Percentiles rank a stretch among this genome's conserved stretches.
Evolutionary conservation across 2,113 vertebrate species (phyloP).

Genomic region (Poeciliopsis occidentalis): DNA sequence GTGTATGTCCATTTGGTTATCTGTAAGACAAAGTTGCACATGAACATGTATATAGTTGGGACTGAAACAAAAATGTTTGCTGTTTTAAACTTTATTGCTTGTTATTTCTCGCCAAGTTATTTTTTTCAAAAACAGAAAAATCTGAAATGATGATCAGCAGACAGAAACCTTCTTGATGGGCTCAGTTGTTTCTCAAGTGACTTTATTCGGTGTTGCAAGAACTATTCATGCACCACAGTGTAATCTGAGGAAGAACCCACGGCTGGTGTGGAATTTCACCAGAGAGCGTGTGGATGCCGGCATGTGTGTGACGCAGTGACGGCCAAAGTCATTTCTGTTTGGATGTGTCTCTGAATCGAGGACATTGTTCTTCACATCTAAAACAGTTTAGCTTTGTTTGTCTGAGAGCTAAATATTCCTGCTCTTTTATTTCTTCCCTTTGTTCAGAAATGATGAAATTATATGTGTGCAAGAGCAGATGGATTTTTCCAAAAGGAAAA

Average conservation of each 20-base stretch:
- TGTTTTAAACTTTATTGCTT: not conserved
- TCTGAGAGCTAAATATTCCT: not conserved
- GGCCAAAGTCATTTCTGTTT: not conserved
- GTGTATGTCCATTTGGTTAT: no score
- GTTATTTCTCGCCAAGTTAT: not conserved
- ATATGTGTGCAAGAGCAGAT: constrained; percentile 1
- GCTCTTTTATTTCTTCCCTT: not conserved
- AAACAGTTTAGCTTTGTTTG: not conserved
- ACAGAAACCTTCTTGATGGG: not conserved
- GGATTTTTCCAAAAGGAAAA: not conserved
- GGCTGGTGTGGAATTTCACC: constrained; percentile 65
- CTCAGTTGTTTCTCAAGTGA: constrained; percentile 10
- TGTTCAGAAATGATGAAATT: not conserved
- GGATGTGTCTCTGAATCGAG: constrained; percentile 1
- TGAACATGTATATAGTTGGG: not conserved
- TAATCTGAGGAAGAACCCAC: constrained; percentile 51
- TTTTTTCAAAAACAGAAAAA: not conserved
- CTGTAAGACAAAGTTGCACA: not conserved
- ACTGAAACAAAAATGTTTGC: not conserved
- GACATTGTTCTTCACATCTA: constrained; percentile 2
- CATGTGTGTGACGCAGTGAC: not conserved
- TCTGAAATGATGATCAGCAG: not conserved
- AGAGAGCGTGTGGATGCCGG: constrained; percentile 9
- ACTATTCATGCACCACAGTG: constrained; percentile 22
- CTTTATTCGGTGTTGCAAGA: constrained; percentile 8